Percentiles rank a stretch among this genome's conserved stretches.
phyloP scores from a whole-genome alignment of 64 coral and sea anemone genomes.

The Trachythela sp. region DNA sequence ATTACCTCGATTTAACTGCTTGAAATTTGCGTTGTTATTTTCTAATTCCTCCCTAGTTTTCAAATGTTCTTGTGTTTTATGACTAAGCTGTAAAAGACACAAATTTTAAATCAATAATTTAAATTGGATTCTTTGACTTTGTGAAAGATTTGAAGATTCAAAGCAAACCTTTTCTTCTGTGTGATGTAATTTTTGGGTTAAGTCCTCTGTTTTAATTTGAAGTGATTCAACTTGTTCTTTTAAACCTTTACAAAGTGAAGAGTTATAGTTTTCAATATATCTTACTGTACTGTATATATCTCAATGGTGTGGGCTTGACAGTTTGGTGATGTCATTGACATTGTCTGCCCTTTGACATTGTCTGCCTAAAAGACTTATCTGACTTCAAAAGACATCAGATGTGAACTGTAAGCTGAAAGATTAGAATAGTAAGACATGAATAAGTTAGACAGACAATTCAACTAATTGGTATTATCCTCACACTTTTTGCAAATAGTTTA shows the following conservation, averaged over 20 bases:
- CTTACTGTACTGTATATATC: background rate
- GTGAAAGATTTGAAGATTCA: background rate
- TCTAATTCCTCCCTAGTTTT: conserved; percentile 57
- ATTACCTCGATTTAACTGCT: conserved; percentile 93
- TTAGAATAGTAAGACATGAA: no score
- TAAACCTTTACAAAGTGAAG: conserved; percentile 47
- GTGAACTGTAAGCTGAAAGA: background rate
- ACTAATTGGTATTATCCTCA: no score
- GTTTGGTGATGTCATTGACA: no score
- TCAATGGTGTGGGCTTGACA: no score
- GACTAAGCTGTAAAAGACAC: conserved; percentile 50
- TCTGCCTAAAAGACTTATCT: no score
- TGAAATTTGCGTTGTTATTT: conserved; percentile 65
- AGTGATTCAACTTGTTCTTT: conserved; percentile 56
- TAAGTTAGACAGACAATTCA: no score
- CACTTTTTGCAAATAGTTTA: no score
- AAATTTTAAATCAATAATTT: no score
- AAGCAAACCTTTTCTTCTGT: conserved; percentile 61
- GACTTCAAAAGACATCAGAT: no score
- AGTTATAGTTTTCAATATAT: background rate
- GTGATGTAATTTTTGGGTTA: conserved; percentile 46
- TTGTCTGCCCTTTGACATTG: no score
- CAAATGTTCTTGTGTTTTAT: conserved; percentile 55
- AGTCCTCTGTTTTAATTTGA: conserved; percentile 58
- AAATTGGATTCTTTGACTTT: background rate